Evolutionary conservation across 2,797 vertebrate genomes (phyloP).

Genomic region (Clangula hyemalis): DNA sequence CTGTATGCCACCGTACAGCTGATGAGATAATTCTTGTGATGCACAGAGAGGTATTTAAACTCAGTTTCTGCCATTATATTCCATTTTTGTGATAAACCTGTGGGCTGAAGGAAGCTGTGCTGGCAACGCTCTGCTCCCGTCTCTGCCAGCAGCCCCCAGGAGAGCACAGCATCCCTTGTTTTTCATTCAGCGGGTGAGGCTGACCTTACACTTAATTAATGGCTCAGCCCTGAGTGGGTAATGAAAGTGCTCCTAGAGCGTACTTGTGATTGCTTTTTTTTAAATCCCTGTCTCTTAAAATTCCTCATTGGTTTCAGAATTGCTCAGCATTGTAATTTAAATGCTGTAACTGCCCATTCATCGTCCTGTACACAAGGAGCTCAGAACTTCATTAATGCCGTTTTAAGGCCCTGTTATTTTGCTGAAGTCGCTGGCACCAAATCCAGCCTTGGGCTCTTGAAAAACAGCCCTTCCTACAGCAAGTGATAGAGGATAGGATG

Average conservation of each 20-base stretch:
- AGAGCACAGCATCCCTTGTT: not conserved
- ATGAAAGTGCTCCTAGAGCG: slow-evolving; percentile 6
- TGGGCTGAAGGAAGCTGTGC: not conserved
- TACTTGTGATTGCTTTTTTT: not conserved
- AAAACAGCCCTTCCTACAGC: not conserved
- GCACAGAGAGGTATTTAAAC: not conserved
- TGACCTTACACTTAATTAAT: slow-evolving; percentile 18
- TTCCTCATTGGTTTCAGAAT: slow-evolving; percentile 13
- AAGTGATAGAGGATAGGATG: not conserved
- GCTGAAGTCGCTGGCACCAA: slow-evolving; percentile 23
- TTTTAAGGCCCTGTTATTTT: slow-evolving; percentile 27
- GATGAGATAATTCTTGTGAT: not conserved
- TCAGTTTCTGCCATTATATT: not conserved
- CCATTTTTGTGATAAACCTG: not conserved
- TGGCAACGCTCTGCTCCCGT: not conserved
- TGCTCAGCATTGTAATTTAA: not conserved
- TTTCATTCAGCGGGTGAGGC: not conserved
- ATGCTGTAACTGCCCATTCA: not conserved
- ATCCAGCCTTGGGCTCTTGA: not conserved
- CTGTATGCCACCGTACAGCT: not conserved
- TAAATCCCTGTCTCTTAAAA: not conserved
- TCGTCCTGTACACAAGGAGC: slow-evolving; percentile 2
- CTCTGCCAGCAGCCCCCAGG: not conserved
- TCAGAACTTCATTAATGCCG: slow-evolving; percentile 6
- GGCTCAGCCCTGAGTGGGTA: not conserved